These are phyloP conservation scores for Borostomias antarcticus DNA, from an alignment of 2,797 vertebrate species.

Conservation along the genomic window DNA sequence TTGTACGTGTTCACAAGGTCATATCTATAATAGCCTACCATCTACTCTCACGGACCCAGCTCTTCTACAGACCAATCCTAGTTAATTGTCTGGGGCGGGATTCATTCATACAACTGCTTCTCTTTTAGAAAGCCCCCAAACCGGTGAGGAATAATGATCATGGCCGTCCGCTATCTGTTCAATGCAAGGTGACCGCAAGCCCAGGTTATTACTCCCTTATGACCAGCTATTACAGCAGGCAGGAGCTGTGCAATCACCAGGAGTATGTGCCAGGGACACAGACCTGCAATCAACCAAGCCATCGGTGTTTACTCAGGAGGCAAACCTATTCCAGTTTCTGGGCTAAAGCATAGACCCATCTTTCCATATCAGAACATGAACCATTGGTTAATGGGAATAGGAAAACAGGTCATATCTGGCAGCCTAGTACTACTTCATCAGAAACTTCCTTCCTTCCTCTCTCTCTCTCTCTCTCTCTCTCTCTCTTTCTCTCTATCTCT, in stretches of 20 bases:
- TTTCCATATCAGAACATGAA: too few relatives aligned
- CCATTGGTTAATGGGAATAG: too few relatives aligned
- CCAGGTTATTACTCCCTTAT: slow-evolving; percentile 63
- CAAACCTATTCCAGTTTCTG: too few relatives aligned
- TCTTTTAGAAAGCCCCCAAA: too few relatives aligned
- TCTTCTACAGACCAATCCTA: too few relatives aligned
- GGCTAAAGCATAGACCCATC: too few relatives aligned
- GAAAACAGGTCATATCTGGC: neutral
- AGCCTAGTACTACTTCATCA: neutral
- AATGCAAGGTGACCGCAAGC: slow-evolving; percentile 40
- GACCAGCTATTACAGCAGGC: slow-evolving; percentile 68
- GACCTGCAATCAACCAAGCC: slow-evolving; percentile 59
- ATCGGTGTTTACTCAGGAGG: neutral
- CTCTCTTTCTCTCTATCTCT: neutral
- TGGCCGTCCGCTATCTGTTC: neutral
- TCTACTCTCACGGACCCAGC: too few relatives aligned
- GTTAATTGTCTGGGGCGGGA: too few relatives aligned
- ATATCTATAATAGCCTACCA: neutral
- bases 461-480: neutral
- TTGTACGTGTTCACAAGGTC: too few relatives aligned
- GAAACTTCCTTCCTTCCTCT: neutral
- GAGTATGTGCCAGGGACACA: slow-evolving; percentile 42
- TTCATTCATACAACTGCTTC: too few relatives aligned
- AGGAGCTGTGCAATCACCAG: slow-evolving; percentile 65
- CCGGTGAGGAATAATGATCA: too few relatives aligned